Evolutionary conservation across 1,140 invertebrate species (phyloP).

Genomic region (Chrysopa pallens): DNA sequence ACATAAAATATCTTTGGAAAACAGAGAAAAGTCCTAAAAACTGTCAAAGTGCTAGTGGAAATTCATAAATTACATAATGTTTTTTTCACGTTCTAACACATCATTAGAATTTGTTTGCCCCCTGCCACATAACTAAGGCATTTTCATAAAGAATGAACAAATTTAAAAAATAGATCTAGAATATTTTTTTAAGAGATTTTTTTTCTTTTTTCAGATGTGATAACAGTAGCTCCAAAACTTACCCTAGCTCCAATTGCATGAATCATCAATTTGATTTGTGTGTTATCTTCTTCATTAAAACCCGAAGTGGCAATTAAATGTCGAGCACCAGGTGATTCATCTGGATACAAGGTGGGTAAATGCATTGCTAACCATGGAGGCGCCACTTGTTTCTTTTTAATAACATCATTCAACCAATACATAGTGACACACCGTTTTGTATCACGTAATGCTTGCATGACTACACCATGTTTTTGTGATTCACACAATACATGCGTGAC

Average conservation of each 20-base stretch:
- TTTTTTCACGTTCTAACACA: too few species aligned
- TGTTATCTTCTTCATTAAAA: conserved; percentile 68
- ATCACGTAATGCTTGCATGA: conserved; percentile 51
- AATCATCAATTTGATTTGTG: conserved; percentile 68
- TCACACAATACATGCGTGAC: conserved; percentile 86
- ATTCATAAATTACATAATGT: too few species aligned
- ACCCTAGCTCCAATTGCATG: conserved; percentile 70
- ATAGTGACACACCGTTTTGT: conserved; percentile 59
- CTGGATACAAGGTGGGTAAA: conserved; percentile 71
- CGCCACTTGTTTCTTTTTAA: conserved; percentile 55
- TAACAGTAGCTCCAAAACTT: too few species aligned
- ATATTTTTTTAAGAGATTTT: too few species aligned
- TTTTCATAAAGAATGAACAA: too few species aligned
- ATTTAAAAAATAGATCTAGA: too few species aligned
- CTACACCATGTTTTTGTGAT: conserved; percentile 72
- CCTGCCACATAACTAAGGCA: too few species aligned
- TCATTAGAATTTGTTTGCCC: too few species aligned
- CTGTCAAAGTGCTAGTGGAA: too few species aligned
- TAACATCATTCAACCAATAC: conserved; percentile 85
- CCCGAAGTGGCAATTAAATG: conserved; percentile 67
- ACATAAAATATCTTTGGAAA: too few species aligned
- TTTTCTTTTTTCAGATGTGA: too few species aligned
- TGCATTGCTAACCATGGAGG: conserved; percentile 87
- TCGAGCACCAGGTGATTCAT: conserved; percentile 41
- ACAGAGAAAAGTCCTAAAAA: too few species aligned